phyloP scores from a whole-genome alignment of 2,888 invertebrate species.

The Neoscelio sp. region DNA sequence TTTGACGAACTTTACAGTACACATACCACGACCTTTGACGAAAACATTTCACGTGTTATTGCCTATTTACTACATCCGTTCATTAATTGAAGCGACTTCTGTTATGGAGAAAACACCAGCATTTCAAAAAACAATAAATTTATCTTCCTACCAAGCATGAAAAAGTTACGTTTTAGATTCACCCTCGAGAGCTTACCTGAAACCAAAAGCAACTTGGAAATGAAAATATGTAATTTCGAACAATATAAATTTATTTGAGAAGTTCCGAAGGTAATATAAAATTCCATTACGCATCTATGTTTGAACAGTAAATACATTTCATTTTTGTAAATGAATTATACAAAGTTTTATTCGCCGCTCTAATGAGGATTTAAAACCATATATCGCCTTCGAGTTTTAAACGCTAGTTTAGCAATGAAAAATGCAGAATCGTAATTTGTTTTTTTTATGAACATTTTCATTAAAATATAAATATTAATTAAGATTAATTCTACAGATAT shows the following conservation, averaged over 20 bases:
- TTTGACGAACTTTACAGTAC: constrained; percentile 15
- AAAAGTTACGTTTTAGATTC: no score
- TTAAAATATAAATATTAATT: constrained; percentile 44
- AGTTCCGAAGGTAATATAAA: no score
- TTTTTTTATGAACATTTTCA: constrained; percentile 13
- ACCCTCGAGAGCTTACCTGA: no score
- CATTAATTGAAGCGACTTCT: neutral
- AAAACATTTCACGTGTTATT: constrained; percentile 10
- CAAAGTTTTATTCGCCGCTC: neutral
- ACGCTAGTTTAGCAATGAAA: constrained; percentile 21
- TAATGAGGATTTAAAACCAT: neutral
- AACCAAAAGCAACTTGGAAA: no score
- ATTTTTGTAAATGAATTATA: neutral
- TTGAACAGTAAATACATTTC: neutral
- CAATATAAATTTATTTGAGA: no score
- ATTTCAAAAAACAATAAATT: no score
- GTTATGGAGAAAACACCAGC: neutral
- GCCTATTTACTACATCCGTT: neutral
- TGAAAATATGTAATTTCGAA: no score
- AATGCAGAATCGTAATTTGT: constrained; percentile 20
- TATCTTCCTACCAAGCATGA: no score
- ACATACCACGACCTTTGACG: neutral
- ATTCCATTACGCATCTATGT: neutral
- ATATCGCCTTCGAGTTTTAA: neutral
- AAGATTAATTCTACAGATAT: constrained; percentile 51